A percentile compares a stretch with the other conserved stretches of the same genome.
Conservation (phyloP, 2,797 vertebrate species). For the Gobio occitaniae region DNA sequence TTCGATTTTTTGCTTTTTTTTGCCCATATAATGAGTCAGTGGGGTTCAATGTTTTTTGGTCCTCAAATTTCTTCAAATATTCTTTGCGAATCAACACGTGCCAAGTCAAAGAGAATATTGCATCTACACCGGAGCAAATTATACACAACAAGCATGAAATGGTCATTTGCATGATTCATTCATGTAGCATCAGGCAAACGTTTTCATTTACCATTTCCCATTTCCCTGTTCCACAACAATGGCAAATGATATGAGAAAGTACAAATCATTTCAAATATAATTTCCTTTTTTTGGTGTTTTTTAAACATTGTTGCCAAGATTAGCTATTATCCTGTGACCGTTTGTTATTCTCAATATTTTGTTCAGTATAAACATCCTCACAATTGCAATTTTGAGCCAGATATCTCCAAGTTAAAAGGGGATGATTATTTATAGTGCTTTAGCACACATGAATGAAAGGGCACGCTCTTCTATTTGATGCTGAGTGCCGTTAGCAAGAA, state of each 20-base stretch:
- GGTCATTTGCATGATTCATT: too few species aligned
- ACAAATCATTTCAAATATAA: not conserved
- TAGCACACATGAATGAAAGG: not conserved
- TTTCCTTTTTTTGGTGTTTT: not conserved
- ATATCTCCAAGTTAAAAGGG: not conserved
- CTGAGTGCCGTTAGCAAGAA: not conserved
- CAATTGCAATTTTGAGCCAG: not conserved
- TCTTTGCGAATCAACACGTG: not conserved
- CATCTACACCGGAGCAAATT: not conserved
- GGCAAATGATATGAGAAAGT: not conserved
- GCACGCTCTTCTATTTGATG: slow-evolving; percentile 6
- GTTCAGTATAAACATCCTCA: not conserved
- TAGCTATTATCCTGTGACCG: not conserved
- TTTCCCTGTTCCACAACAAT: not conserved
- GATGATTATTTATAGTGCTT: not conserved
- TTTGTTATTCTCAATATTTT: not conserved
- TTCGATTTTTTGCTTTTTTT: too few species aligned
- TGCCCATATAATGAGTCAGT: not conserved
- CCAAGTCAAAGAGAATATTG: not conserved
- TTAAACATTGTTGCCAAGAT: not conserved
- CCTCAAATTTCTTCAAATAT: not conserved
- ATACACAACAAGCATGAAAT: not conserved
- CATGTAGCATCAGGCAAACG: not conserved
- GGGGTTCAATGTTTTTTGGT: not conserved
- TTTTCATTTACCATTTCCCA: not conserved